phyloP scores from a whole-genome alignment of 2,113 vertebrate genomes.

The Indicator maculatus region DNA sequence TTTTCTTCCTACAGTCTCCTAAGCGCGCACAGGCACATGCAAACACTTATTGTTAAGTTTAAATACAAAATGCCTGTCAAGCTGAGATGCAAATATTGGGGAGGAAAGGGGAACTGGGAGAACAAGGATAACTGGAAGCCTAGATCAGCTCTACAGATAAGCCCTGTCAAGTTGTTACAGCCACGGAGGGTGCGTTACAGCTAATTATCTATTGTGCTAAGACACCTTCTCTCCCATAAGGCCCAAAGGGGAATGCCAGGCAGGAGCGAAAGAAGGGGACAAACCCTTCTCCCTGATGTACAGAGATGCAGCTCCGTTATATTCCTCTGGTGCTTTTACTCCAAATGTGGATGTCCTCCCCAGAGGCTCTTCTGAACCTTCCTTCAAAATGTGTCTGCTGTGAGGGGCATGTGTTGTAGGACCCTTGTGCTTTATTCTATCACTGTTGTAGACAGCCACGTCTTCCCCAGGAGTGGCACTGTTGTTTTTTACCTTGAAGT shows the following conservation, averaged over 20 bases:
- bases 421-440: background rate
- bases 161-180: constrained; percentile 10
- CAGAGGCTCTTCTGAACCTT: background rate
- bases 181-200: background rate
- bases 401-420: background rate
- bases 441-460: background rate
- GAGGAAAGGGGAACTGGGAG: background rate
- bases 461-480: background rate
- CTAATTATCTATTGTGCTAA: constrained; percentile 16
- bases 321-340: background rate
- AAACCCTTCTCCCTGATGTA: background rate
- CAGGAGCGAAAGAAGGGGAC: background rate
- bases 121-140: constrained; percentile 57
- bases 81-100: constrained; percentile 14
- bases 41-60: background rate
- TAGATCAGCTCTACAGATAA: constrained; percentile 19
- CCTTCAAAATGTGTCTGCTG: background rate
- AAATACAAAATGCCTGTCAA: background rate
- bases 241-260: background rate
- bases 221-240: background rate
- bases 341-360: background rate
- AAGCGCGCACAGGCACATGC: constrained; percentile 13
- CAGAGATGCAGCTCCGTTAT: background rate
- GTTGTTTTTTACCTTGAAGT: background rate
- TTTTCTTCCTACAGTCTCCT: background rate